Percentiles rank a stretch among this genome's conserved stretches.
These are phyloP conservation scores for Mactra quadrangularis DNA, from an alignment of 1,140 invertebrate genomes.

Conservation along the genomic window DNA sequence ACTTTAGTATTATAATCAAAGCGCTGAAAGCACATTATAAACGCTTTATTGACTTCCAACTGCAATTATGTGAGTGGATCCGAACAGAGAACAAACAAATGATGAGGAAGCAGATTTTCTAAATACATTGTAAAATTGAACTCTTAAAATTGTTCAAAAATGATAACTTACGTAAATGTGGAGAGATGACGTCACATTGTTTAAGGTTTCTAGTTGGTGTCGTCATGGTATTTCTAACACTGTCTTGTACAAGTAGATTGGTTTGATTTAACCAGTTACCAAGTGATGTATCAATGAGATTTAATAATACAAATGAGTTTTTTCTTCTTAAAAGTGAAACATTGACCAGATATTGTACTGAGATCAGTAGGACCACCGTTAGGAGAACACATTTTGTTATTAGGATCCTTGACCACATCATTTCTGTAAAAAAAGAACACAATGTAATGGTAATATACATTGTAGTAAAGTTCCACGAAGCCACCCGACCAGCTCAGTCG, in stretches of 20 bases:
- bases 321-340: neutral
- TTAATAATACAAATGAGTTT: slow-evolving; percentile 1
- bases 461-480: no score
- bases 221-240: neutral
- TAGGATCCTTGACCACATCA: neutral
- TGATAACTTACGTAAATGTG: slow-evolving; percentile 26
- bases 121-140: neutral
- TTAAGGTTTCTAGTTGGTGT: neutral
- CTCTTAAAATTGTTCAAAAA: neutral
- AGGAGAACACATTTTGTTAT: slow-evolving; percentile 28
- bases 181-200: slow-evolving; percentile 20
- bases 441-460: no score
- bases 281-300: slow-evolving; percentile 1
- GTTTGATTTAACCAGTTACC: neutral
- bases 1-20: no score
- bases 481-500: no score
- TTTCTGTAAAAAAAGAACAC: slow-evolving; percentile 3
- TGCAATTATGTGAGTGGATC: no score
- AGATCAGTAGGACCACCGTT: slow-evolving; percentile 1
- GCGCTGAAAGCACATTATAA: no score
- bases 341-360: slow-evolving; percentile 36
- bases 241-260: neutral
- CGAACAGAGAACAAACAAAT: no score
- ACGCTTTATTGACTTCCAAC: no score
- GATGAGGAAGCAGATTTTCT: neutral